Percentiles rank a stretch among this genome's conserved stretches.
phyloP scores from a whole-genome alignment of 2,113 vertebrate genomes.

The Phrynocephalus versicolor region DNA sequence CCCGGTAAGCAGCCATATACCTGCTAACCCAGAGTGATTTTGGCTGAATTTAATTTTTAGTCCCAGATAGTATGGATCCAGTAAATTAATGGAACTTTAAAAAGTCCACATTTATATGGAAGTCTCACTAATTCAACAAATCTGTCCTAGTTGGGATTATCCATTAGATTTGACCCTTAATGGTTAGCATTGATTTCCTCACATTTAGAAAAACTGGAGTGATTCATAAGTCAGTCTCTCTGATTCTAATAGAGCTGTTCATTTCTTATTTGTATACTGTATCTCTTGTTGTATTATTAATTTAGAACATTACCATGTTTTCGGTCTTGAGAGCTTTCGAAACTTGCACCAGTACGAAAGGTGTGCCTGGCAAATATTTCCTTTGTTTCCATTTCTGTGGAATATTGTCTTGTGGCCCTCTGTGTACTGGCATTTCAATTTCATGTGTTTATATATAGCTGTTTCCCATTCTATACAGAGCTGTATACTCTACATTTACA shows the following conservation, averaged over 20 bases:
- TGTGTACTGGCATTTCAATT: not conserved
- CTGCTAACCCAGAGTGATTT: not conserved
- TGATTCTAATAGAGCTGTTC: not conserved
- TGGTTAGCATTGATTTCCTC: not conserved
- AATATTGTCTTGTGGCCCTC: not conserved
- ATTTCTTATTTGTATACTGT: not conserved
- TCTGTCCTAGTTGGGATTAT: too few relatives aligned
- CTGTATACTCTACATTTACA: not conserved
- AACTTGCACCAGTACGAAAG: not conserved
- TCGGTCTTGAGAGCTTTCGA: not conserved
- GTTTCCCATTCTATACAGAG: not conserved
- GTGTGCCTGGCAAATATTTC: not conserved
- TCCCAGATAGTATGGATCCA: not conserved
- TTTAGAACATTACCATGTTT: too few relatives aligned
- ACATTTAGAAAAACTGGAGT: not conserved
- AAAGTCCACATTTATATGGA: too few relatives aligned
- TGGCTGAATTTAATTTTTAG: too few relatives aligned
- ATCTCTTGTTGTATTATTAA: not conserved
- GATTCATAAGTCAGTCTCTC: not conserved
- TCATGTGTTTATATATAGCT: not conserved
- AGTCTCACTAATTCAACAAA: too few relatives aligned
- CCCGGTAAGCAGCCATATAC: conserved; percentile 74
- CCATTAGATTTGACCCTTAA: too few relatives aligned
- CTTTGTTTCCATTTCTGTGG: not conserved
- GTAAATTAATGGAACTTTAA: not conserved